Percentiles rank a stretch among this genome's conserved stretches.
These are phyloP conservation scores for Mactromeris polynyma DNA, from an alignment of 2,888 invertebrate genomes.

Conservation along the genomic window DNA sequence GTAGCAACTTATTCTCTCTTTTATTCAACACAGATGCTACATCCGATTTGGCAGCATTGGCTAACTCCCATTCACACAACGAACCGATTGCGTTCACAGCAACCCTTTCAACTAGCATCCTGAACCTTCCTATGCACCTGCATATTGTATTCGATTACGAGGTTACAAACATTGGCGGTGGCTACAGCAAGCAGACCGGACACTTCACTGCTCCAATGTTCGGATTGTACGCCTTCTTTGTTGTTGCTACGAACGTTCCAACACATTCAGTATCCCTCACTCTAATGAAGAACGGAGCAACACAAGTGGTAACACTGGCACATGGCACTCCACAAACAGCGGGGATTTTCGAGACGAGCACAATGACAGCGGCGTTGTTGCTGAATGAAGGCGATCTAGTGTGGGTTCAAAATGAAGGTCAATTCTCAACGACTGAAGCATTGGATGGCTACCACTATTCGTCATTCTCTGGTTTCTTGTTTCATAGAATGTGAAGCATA, in stretches of 20 bases:
- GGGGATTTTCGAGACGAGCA: conserved; percentile 51
- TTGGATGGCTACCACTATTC: conserved; percentile 60
- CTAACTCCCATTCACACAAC: conserved; percentile 25
- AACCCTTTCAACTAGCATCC: conserved; percentile 48
- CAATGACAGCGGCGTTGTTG: conserved; percentile 29
- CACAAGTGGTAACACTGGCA: conserved; percentile 35
- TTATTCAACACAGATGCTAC: conserved; percentile 55
- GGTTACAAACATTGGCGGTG: conserved; percentile 52
- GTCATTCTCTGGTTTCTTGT: conserved; percentile 51
- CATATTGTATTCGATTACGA: conserved; percentile 54
- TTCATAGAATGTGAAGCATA: conserved; percentile 28
- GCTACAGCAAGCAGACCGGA: conserved; percentile 38
- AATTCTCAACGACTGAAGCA: conserved; percentile 49
- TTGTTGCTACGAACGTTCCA: conserved; percentile 53
- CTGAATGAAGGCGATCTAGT: conserved; percentile 54
- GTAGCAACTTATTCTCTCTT: no score
- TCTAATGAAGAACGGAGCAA: conserved; percentile 48
- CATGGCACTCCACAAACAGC: conserved; percentile 43
- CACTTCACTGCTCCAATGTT: conserved; percentile 52
- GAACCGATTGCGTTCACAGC: conserved; percentile 58
- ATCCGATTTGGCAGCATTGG: conserved; percentile 42
- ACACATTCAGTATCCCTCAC: conserved; percentile 49
- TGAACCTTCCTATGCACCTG: conserved; percentile 36
- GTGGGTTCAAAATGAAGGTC: conserved; percentile 59
- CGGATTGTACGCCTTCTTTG: conserved; percentile 58